Base-by-base conservation (phyloP, 2,113 vertebrate species). In the Rhinogobius similis region DNA sequence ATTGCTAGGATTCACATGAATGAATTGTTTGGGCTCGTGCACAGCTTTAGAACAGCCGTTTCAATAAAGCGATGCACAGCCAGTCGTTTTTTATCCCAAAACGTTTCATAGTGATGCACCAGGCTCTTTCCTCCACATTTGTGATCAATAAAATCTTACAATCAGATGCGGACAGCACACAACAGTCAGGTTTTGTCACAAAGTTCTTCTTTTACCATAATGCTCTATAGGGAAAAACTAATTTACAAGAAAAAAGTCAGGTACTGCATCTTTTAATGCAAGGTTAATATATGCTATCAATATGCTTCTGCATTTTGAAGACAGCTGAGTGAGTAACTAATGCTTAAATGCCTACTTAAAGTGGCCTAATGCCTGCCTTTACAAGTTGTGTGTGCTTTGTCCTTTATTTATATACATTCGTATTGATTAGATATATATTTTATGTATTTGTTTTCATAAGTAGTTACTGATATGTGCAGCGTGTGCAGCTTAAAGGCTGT, bases 401-500 rank as follows among this genome's bases (percentile, higher is more conserved):
- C 26, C 12, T 8, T 56, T 61, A 67, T 38, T 20, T 32, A 48
- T 39, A 67, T 2, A 11, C 63, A 21, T 46, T 27, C 10, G 20
- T 21, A 6, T 3, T 50, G 2, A 32, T 18, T 38, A 26, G 23
- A 24, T 36, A 6, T 16, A 36, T 50, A 10, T 39, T 26, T 8
- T 55, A 21, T 50, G 39, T 48, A 9, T 38, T 43, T 32, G n/a
- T 46, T 44, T 44, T 38, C 53, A 53, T 73, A 4, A 26, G 38
- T 27, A 50, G 12, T 21, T 32, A 13, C 14, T 5, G 14, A 32
- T 9, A n/a, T 10, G 18, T 20, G 16, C 29, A 24, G 62, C 29
- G 46, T 62, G 29, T 39, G n/a, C 24, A 26, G 21, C 23, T 62
- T 29, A 61, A 23, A 61, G 68, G 44, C 52, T 61, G 26, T 61